phyloP scores from a whole-genome alignment of 2,888 invertebrate genomes.

The Cordilura impudica region DNA sequence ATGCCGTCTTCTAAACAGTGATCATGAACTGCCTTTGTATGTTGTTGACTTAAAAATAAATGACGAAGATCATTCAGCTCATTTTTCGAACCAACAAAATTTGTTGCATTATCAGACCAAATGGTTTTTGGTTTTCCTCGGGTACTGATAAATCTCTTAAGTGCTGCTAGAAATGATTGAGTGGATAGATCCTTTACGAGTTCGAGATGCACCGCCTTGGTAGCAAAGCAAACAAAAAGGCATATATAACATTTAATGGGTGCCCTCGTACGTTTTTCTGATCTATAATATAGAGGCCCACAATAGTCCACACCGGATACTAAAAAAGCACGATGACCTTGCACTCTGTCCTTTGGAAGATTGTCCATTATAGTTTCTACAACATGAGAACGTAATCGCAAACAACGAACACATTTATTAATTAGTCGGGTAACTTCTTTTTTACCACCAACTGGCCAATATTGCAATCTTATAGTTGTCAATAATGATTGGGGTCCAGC shows the following conservation, averaged over 20 bases:
- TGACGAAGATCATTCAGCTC: conserved; percentile 16
- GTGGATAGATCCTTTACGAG: conserved; percentile 37
- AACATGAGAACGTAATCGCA: not conserved
- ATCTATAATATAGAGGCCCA: conserved; percentile 43
- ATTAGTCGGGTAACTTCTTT: too few relatives aligned
- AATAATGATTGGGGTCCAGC: conserved; percentile 48
- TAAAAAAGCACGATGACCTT: conserved; percentile 9
- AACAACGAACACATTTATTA: conserved; percentile 6
- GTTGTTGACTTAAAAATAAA: not conserved
- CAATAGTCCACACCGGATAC: conserved; percentile 48
- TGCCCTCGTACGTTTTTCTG: conserved; percentile 28
- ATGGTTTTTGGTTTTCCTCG: too few relatives aligned
- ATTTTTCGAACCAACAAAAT: conserved; percentile 42
- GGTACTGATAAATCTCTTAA: conserved; percentile 18
- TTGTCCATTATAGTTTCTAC: not conserved
- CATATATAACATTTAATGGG: conserved; percentile 48
- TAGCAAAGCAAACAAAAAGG: conserved; percentile 49
- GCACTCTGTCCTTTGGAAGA: not conserved
- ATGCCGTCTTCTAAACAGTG: conserved; percentile 29
- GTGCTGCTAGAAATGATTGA: conserved; percentile 13
- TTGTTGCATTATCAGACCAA: conserved; percentile 44
- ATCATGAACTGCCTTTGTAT: not conserved
- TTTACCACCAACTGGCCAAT: too few relatives aligned
- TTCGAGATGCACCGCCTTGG: conserved; percentile 48
- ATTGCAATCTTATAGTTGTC: conserved; percentile 50